Percentiles rank a stretch among this genome's conserved stretches.
phyloP scores from a whole-genome alignment of 2,888 invertebrate species.

The Pollenia griseotomentosa region DNA sequence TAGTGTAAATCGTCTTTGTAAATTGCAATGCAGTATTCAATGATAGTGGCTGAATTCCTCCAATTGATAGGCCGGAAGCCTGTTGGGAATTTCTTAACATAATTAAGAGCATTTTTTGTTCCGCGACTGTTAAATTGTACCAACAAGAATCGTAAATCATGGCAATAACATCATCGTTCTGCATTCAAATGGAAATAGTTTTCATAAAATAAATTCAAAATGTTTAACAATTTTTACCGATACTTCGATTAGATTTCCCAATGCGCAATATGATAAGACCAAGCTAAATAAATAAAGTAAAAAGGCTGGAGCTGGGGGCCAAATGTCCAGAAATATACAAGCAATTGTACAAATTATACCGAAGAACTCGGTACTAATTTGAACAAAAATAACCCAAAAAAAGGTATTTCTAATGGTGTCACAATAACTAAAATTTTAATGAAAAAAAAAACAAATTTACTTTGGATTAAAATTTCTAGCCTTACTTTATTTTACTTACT shows the following conservation, averaged over 20 bases:
- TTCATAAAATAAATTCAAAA: too few relatives aligned
- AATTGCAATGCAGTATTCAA: slow-evolving; percentile 75
- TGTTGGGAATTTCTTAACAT: slow-evolving; percentile 76
- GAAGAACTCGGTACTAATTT: slow-evolving; percentile 37
- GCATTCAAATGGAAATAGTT: too few relatives aligned
- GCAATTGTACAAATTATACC: slow-evolving; percentile 47
- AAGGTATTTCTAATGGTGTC: not conserved
- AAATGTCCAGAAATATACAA: slow-evolving; percentile 55
- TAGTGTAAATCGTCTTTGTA: slow-evolving; percentile 75
- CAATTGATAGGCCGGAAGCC: slow-evolving; percentile 70
- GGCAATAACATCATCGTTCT: slow-evolving; percentile 45
- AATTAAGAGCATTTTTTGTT: slow-evolving; percentile 75
- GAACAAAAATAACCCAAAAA: slow-evolving; percentile 57
- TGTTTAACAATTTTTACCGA: slow-evolving; percentile 13
- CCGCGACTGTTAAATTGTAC: slow-evolving; percentile 74
- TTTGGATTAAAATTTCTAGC: too few relatives aligned
- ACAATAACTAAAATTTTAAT: slow-evolving; percentile 15
- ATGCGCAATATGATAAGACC: slow-evolving; percentile 39
- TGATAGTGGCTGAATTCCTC: slow-evolving; percentile 75
- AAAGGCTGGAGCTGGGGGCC: slow-evolving; percentile 55
- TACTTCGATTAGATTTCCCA: slow-evolving; percentile 61
- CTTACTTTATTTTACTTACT: slow-evolving; percentile 32
- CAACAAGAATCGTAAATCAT: slow-evolving; percentile 76
- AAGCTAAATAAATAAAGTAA: slow-evolving; percentile 44
- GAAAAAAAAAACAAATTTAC: too few relatives aligned